phyloP scores from a whole-genome alignment of 2,888 invertebrate species.

The Thysanoteuthis rhombus region DNA sequence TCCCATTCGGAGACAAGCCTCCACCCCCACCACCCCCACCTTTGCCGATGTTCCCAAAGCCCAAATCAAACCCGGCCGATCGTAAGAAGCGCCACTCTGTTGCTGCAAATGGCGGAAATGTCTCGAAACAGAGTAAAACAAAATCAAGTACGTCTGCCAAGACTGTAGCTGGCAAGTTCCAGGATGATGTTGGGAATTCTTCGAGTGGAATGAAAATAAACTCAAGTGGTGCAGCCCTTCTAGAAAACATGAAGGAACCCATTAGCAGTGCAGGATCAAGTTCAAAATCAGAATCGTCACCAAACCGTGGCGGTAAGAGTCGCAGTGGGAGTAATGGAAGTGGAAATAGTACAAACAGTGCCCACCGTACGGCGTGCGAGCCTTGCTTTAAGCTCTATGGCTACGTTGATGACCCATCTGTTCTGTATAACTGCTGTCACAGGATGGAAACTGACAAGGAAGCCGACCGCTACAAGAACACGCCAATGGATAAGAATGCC shows the following conservation, averaged over 20 bases:
- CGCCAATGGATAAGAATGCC: neutral
- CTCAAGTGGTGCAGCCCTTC: neutral
- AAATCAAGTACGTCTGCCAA: neutral
- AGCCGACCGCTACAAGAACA: neutral
- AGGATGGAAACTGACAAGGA: neutral
- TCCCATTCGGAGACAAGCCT: conserved; percentile 19
- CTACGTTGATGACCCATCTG: neutral
- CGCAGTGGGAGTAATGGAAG: neutral
- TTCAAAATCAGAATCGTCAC: neutral
- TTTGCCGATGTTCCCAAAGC: conserved; percentile 22
- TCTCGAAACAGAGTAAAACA: neutral
- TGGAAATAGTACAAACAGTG: neutral
- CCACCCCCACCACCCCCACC: conserved; percentile 21
- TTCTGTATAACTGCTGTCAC: neutral
- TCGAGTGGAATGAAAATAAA: neutral
- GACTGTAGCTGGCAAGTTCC: neutral
- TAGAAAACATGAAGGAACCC: neutral
- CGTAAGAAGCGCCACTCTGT: conserved; percentile 24
- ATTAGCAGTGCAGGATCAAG: neutral
- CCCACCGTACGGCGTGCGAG: neutral
- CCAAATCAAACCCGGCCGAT: neutral
- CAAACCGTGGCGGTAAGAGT: neutral
- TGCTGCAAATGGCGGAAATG: neutral
- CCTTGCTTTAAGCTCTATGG: conserved; percentile 21
- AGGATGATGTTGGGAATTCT: neutral